Evolutionary conservation across 2,797 vertebrate genomes (phyloP).

Genomic region (Syndactyla subalaris): DNA sequence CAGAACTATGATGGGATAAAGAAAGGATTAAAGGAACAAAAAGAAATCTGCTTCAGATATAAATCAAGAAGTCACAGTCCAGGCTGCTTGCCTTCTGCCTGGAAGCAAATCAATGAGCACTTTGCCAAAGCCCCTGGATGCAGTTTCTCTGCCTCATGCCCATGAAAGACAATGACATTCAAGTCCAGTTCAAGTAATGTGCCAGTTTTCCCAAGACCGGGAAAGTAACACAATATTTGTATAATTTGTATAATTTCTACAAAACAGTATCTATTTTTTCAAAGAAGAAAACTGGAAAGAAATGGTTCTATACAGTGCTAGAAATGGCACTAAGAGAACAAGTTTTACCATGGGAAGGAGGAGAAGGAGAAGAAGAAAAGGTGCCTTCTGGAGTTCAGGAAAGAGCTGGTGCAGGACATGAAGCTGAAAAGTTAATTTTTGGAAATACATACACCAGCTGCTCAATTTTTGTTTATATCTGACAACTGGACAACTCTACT

Average conservation of each 20-base stretch:
- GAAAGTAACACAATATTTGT: background rate
- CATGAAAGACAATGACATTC: background rate
- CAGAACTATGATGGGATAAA: background rate
- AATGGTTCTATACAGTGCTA: background rate
- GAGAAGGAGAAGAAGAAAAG: background rate
- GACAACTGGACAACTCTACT: fast-evolving
- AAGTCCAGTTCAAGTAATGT: background rate
- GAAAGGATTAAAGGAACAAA: background rate
- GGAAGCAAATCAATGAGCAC: background rate
- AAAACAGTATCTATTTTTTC: background rate
- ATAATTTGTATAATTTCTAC: background rate
- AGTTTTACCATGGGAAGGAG: background rate
- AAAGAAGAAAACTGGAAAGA: background rate
- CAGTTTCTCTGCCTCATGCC: background rate
- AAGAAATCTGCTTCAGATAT: background rate
- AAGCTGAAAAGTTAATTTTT: background rate
- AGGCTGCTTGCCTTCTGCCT: background rate
- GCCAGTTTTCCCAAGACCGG: background rate
- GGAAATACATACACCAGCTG: background rate
- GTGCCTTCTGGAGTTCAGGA: background rate
- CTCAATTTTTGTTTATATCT: background rate
- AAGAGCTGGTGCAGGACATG: background rate
- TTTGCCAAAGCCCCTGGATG: background rate
- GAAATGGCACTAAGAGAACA: background rate
- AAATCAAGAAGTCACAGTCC: background rate